Conservation (phyloP, 1,140 invertebrate genomes). For the Saccostrea cuccullata region DNA sequence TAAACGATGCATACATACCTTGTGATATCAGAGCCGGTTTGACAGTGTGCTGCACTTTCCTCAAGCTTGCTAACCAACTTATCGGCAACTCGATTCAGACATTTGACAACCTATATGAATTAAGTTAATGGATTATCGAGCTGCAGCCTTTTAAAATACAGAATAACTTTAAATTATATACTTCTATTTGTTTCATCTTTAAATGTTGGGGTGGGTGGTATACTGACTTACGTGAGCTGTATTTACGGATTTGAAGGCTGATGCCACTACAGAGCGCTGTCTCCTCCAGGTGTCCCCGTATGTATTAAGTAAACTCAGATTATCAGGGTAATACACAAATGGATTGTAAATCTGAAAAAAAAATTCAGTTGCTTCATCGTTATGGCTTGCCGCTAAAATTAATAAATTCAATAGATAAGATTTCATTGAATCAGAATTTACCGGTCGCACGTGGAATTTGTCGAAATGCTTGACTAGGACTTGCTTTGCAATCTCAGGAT, state of each 20-base stretch:
- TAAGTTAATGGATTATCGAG: not conserved
- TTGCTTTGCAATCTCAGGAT: constrained; percentile 69
- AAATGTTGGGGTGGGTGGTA: too few species aligned
- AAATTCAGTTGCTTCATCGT: not conserved
- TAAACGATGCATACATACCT: constrained; percentile 40
- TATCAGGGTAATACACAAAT: constrained; percentile 53
- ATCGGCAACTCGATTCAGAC: constrained; percentile 29
- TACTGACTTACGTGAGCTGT: constrained; percentile 43
- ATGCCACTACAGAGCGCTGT: constrained; percentile 47
- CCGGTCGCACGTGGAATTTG: constrained; percentile 66
- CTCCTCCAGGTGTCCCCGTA: constrained; percentile 51
- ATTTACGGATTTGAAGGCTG: constrained; percentile 51
- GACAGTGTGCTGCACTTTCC: not conserved
- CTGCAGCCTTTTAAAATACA: too few species aligned
- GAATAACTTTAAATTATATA: too few species aligned
- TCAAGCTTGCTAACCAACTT: constrained; percentile 36
- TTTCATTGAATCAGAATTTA: constrained; percentile 43
- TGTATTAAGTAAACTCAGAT: constrained; percentile 47
- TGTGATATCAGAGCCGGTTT: constrained; percentile 45
- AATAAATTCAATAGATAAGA: not conserved
- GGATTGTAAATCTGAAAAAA: constrained; percentile 52
- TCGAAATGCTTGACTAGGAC: constrained; percentile 72
- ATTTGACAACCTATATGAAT: constrained; percentile 35
- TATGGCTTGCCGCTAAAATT: not conserved
- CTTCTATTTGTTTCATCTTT: too few species aligned